Evolutionary conservation across 1,140 invertebrate genomes (phyloP), one percentile per base, ranked within the genome.

Genomic region (Trachymyrmex cornetzi): DNA sequence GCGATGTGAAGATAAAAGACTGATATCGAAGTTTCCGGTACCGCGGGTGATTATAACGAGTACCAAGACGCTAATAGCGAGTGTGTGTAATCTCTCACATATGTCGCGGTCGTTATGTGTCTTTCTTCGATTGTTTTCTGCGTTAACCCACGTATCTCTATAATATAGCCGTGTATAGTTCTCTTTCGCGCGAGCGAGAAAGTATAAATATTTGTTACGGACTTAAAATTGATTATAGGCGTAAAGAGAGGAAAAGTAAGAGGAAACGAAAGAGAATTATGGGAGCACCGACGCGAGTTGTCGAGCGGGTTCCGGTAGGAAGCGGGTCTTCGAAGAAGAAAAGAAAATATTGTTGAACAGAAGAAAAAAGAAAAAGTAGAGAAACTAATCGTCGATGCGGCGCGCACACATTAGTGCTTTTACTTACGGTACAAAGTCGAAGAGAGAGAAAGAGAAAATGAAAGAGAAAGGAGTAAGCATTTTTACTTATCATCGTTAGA

Each of bases 1-100:
- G 72, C 77, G 72, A 85, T 84, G 80, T 87, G 69, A 87, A 87
- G 64, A 81, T 77, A 87, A 82, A 87, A 87, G 86, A 87, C 86
- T 87, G 86, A 87, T 87, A 87, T 48, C 59, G 34, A 87, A 74
- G 80, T 84, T 87, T 66, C 72, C 55, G 44, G 66, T 61, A 34
- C 69, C 61, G 59, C 57, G 50, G 61, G 69, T 75, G 64, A 67
- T 79, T 85, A 84, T 84, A 75, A 85, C 48, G 61, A 84, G 30
- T 61, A 85, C 61, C 80, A 66, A 85, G 74, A 87, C 67, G 53
- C 22, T 63, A 75, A 48, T 55, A 82, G 67, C 44, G 80, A 75
- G 55, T 75, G 80, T 75, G 44, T 84, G 80, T 84, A 69, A 71
- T 81, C 69, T 84, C 69, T 84, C 69, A 59, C 34, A 24, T 84